A percentile compares a stretch with the other conserved stretches of the same genome.
phyloP scores from a whole-genome alignment of 2,797 vertebrate genomes.

The Toxotes lorentzi region DNA sequence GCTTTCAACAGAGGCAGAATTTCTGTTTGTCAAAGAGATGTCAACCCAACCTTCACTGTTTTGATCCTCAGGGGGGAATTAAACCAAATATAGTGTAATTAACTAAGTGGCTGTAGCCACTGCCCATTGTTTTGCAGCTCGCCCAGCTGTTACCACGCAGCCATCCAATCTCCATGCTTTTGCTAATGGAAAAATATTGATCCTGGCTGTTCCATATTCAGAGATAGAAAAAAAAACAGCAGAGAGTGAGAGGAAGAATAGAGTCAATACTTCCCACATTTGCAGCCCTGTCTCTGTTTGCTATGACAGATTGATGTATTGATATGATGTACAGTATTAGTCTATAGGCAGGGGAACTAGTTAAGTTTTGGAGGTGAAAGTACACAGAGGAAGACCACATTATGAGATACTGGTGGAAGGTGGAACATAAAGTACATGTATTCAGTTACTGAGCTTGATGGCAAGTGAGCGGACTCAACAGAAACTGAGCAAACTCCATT shows the following conservation, averaged over 20 bases:
- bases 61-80: conserved; percentile 54
- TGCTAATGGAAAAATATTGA: conserved; percentile 87
- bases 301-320: conserved; percentile 60
- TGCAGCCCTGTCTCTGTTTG: conserved; percentile 51
- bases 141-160: conserved; percentile 71
- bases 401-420: neutral
- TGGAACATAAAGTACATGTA: neutral
- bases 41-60: conserved; percentile 29
- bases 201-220: conserved; percentile 79
- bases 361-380: conserved; percentile 9
- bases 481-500: conserved; percentile 14
- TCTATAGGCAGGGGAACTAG: conserved; percentile 12
- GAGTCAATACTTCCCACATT: conserved; percentile 65
- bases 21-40: conserved; percentile 29
- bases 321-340: conserved; percentile 50
- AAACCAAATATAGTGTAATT: conserved; percentile 79
- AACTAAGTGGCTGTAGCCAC: conserved; percentile 77
- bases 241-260: conserved; percentile 39
- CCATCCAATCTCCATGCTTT: conserved; percentile 70
- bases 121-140: conserved; percentile 64
- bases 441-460: neutral
- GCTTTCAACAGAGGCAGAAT: neutral
- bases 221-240: conserved; percentile 33
- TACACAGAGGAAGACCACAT: neutral
- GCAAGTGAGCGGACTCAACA: neutral